Conservation (phyloP, 2,888 invertebrate genomes). For the Pyrgus malvae region DNA sequence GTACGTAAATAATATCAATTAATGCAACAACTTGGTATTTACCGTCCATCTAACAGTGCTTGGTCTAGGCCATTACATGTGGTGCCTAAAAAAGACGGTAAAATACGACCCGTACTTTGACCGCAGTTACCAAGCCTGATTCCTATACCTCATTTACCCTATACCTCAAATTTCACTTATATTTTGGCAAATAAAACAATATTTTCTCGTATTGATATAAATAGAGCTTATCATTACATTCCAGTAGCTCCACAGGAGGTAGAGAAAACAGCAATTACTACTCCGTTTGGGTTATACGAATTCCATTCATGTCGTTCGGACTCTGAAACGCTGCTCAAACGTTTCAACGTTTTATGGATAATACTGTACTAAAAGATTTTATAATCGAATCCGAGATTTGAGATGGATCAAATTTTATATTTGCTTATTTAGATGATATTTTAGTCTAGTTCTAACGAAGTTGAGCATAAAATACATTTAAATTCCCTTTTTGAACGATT, state of each 20-base stretch:
- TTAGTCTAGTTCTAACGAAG: background rate
- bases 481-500: background rate
- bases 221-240: background rate
- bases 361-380: background rate
- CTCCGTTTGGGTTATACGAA: no score
- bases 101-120: no score
- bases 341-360: no score
- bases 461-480: background rate
- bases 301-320: background rate
- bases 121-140: no score
- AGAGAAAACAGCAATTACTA: background rate
- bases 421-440: constrained; percentile 1
- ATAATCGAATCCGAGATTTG: background rate
- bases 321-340: background rate
- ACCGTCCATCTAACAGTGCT: no score
- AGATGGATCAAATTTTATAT: constrained; percentile 1
- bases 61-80: no score
- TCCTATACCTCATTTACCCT: background rate
- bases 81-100: no score
- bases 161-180: background rate
- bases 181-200: background rate
- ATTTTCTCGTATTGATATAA: background rate
- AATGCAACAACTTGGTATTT: no score
- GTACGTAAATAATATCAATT: no score
- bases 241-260: background rate